A percentile compares a stretch with the other conserved stretches of the same genome.
Evolutionary conservation across 2,888 invertebrate genomes (phyloP).

Genomic region (Congeria kusceri): DNA sequence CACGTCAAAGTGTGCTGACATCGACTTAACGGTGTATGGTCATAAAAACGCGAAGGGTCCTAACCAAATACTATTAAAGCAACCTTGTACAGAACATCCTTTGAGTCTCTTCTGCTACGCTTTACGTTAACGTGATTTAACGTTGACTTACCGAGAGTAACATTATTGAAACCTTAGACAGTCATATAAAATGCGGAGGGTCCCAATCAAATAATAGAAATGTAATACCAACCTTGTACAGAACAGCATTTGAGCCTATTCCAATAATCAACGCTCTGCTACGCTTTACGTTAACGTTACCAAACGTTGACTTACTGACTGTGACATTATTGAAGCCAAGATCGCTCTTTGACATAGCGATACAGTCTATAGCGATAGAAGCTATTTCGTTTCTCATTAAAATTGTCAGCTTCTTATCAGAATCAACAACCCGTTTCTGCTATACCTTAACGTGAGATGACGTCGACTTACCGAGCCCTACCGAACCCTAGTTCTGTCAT

Average conservation of each 20-base stretch:
- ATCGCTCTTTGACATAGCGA: slow-evolving; percentile 87
- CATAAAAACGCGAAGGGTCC: slow-evolving; percentile 86
- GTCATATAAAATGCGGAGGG: slow-evolving; percentile 86
- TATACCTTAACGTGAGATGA: too few relatives aligned
- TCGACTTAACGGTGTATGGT: slow-evolving; percentile 77
- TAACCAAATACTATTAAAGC: slow-evolving; percentile 73
- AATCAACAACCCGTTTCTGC: too few relatives aligned
- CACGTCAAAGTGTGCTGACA: too few relatives aligned
- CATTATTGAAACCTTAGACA: slow-evolving; percentile 86
- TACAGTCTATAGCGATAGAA: too few relatives aligned
- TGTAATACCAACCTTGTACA: too few relatives aligned
- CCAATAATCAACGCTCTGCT: too few relatives aligned
- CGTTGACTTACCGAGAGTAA: slow-evolving; percentile 85
- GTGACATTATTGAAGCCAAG: slow-evolving; percentile 87
- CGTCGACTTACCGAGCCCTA: too few relatives aligned
- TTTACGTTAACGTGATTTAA: not conserved
- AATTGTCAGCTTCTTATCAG: too few relatives aligned
- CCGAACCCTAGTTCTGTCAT: slow-evolving; percentile 84
- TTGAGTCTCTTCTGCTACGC: too few relatives aligned
- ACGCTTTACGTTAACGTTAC: not conserved
- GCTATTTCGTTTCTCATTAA: too few relatives aligned
- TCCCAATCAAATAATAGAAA: slow-evolving; percentile 85
- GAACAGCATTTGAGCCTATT: too few relatives aligned
- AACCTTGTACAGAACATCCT: too few relatives aligned
- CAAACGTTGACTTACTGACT: slow-evolving; percentile 79